Percentiles rank a stretch among this genome's conserved stretches.
Conservation (phyloP, 2,888 invertebrate species). For the Kuschelorhynchus macadamiae region DNA sequence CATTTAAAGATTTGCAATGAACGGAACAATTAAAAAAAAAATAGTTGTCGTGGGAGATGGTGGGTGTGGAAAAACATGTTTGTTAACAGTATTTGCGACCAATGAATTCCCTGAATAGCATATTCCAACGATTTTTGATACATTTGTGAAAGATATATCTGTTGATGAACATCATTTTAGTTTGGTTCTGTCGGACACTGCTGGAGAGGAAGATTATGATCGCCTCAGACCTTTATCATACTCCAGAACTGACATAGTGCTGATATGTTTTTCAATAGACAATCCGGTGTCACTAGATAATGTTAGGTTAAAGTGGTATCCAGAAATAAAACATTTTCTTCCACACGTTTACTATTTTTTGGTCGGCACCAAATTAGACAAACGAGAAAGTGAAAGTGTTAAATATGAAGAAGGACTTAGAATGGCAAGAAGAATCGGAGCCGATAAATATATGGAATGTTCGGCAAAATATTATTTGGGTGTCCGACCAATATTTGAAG, state of each 20-base stretch:
- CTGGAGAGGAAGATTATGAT: slow-evolving; percentile 73
- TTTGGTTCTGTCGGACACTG: slow-evolving; percentile 72
- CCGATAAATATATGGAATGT: slow-evolving; percentile 74
- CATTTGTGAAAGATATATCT: slow-evolving; percentile 67
- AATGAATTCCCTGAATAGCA: slow-evolving; percentile 75
- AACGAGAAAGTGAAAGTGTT: slow-evolving; percentile 67
- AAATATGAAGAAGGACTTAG: slow-evolving; percentile 70
- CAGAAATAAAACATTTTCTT: slow-evolving; percentile 75
- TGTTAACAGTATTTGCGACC: slow-evolving; percentile 74
- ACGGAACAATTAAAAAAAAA: too few relatives aligned
- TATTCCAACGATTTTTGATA: slow-evolving; percentile 69
- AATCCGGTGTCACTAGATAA: slow-evolving; percentile 75
- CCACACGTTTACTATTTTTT: slow-evolving; percentile 75
- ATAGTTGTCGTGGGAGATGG: too few relatives aligned
- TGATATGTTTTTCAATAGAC: slow-evolving; percentile 77
- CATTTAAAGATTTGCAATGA: too few relatives aligned
- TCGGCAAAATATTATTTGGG: slow-evolving; percentile 76
- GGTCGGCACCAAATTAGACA: slow-evolving; percentile 73
- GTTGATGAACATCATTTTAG: slow-evolving; percentile 69
- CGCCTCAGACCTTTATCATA: slow-evolving; percentile 72
- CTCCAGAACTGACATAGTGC: slow-evolving; percentile 75
- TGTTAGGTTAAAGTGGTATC: slow-evolving; percentile 76
- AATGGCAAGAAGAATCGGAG: slow-evolving; percentile 73
- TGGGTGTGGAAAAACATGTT: slow-evolving; percentile 77
- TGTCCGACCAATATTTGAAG: slow-evolving; percentile 74